Base-by-base conservation (phyloP, 2,797 vertebrate species). In the Acanthurus lineatus region DNA sequence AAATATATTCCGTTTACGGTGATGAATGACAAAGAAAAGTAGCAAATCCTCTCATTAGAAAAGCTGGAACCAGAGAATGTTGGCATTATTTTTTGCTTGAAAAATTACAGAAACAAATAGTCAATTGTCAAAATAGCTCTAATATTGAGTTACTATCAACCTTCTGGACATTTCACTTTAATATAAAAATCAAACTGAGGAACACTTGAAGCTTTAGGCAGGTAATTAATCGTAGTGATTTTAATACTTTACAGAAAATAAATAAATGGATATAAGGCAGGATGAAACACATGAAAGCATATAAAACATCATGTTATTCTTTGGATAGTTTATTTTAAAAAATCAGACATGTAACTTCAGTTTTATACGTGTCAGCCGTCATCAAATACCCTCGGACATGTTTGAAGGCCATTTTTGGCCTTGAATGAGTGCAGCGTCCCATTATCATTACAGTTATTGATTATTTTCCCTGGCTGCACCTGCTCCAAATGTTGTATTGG, bases 311-410 rank as follows among this genome's bases (percentile, higher is more conserved):
- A 0, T 32, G 4, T 0, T n/a, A 22, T 51, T 51, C 17, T 70
- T 25, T 42, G 4, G 19, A 35, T n/a, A 45, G 48, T 61, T 0
- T 11, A 42, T 52, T 70, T 17, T 57, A 32, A 6, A 64, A 73
- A 51, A 35, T 45, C 35, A 60, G 19, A 38, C 4, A 7, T 52
- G n/a, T 20, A 48, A 22, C 54, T 57, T 69, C 44, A 80, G 19
- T 52, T n/a, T n/a, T n/a, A n/a, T n/a, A n/a, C n/a, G 22, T 48
- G 58, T 4, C 22, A 52, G 44, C 59, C 25, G 32, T 73, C 35
- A 74, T 74, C 62, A 52, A 14, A 84, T 49, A 10, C 2, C 25
- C 25, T 25, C 38, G 15, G 40, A 53, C 6, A 25, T 54, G 51
- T 64, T 49, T 65, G 19, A 47, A 14, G 40, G 17, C 0, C 45